Conservation (phyloP, 2,113 vertebrate species). For the Anseranas semipalmata region DNA sequence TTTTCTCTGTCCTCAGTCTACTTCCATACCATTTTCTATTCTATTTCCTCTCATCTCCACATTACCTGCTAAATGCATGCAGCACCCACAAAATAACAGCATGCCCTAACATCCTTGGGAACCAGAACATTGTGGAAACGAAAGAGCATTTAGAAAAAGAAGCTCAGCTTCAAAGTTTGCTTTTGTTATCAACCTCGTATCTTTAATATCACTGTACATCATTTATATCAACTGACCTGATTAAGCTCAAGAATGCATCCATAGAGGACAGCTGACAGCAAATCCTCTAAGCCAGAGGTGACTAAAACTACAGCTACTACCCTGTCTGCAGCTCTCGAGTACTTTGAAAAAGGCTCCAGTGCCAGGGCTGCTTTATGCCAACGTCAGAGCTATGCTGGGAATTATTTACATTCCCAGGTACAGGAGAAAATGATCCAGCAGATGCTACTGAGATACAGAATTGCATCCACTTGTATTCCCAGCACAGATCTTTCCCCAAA, state of each 20-base stretch:
- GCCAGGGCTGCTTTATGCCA: background rate
- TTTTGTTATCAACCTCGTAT: background rate
- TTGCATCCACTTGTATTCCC: background rate
- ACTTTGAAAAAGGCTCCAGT: background rate
- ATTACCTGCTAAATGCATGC: background rate
- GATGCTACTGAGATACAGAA: background rate
- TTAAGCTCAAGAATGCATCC: background rate
- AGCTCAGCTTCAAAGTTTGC: background rate
- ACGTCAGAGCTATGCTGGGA: background rate
- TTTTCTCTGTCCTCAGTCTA: background rate
- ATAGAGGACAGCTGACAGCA: background rate
- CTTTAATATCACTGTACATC: background rate
- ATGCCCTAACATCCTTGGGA: background rate
- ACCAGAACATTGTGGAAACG: background rate
- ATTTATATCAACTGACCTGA: background rate
- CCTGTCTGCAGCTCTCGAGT: rapidly evolving
- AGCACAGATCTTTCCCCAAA: background rate
- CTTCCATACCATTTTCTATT: background rate
- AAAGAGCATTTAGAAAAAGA: background rate
- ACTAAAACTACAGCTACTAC: rapidly evolving
- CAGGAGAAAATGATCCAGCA: background rate
- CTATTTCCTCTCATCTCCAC: background rate
- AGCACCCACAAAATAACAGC: background rate
- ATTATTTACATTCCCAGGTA: background rate
- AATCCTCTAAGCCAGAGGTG: background rate